Conservation (phyloP, 2,113 vertebrate genomes). For the Lasiurus cinereus region DNA sequence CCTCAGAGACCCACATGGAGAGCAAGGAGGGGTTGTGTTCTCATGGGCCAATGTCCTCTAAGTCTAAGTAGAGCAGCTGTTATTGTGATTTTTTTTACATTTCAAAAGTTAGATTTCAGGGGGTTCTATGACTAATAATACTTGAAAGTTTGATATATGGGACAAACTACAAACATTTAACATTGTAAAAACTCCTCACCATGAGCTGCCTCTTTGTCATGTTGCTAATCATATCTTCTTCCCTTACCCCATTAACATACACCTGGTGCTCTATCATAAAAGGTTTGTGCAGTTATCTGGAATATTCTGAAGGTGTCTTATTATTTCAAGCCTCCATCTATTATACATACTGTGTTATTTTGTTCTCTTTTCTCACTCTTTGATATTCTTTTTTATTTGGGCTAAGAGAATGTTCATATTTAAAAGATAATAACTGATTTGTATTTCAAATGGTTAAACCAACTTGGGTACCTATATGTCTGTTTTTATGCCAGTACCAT, state of each 20-base stretch:
- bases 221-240: neutral
- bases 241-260: neutral
- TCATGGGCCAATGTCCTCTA: neutral
- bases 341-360: neutral
- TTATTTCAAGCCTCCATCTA: neutral
- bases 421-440: neutral
- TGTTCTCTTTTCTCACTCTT: neutral
- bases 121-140: neutral
- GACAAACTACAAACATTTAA: neutral
- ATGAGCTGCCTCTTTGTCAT: neutral
- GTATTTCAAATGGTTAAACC: neutral
- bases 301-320: neutral
- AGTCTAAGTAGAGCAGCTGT: neutral
- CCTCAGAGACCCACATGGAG: neutral
- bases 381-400: neutral
- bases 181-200: neutral
- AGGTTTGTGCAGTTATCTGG: neutral
- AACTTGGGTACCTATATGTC: slow-evolving; percentile 18
- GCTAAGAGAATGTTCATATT: neutral
- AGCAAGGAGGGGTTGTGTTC: neutral
- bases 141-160: neutral
- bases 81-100: neutral
- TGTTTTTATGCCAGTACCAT: no score
- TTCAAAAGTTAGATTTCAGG: neutral
- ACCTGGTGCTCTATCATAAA: neutral